A percentile compares a stretch with the other conserved stretches of the same genome.
phyloP scores from a whole-genome alignment of 2,797 vertebrate species.

The Sorex maritimensis region DNA sequence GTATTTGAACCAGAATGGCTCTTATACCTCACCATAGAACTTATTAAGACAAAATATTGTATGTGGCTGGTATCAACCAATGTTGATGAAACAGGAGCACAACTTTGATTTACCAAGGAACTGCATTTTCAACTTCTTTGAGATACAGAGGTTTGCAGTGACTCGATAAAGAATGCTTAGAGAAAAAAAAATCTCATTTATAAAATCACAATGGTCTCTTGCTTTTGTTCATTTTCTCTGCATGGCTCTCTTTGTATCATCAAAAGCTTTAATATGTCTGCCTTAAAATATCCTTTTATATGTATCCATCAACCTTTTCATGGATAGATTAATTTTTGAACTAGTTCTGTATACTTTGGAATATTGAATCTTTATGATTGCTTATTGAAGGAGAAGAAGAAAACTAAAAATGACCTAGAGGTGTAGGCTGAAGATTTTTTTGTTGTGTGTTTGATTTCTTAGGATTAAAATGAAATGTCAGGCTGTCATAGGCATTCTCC shows the following conservation, averaged over 20 bases:
- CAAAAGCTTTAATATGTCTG: background rate
- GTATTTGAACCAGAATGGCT: background rate
- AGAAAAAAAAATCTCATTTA: background rate
- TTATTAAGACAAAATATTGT: background rate
- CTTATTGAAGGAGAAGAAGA: background rate
- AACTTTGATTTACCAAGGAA: conserved; percentile 4
- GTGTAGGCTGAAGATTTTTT: background rate
- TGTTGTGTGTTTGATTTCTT: background rate
- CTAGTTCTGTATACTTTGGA: background rate
- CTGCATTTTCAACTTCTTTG: background rate
- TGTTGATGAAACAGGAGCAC: background rate
- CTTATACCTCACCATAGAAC: background rate
- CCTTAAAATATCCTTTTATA: background rate
- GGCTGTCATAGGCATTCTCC: background rate
- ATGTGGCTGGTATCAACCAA: background rate
- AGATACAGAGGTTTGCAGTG: background rate
- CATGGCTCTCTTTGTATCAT: background rate
- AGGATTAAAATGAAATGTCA: background rate
- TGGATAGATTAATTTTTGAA: background rate
- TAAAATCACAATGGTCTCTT: background rate
- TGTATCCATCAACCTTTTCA: too few relatives aligned
- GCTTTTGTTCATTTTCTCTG: background rate
- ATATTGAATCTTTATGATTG: background rate
- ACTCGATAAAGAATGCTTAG: background rate
- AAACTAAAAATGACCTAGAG: background rate